These are phyloP conservation scores for Geophilus truncorum DNA, from an alignment of 2,888 invertebrate species.

Conservation along the genomic window DNA sequence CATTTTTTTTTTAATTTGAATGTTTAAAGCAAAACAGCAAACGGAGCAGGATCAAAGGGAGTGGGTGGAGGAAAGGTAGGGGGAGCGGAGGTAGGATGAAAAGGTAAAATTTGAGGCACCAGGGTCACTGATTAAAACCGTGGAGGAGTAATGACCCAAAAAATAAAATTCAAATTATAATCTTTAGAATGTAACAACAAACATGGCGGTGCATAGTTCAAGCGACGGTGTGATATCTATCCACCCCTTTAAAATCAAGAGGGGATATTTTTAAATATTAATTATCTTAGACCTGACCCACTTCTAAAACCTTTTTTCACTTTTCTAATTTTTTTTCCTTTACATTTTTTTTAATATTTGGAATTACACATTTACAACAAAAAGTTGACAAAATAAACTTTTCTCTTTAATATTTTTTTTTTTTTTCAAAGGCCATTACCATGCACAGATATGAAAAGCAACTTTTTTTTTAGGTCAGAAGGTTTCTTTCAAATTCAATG, in stretches of 20 bases:
- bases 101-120: conserved; percentile 7
- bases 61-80: too few species aligned
- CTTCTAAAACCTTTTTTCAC: background rate
- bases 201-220: conserved; percentile 29
- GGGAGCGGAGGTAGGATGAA: conserved; percentile 12
- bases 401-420: background rate
- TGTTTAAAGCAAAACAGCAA: conserved; percentile 4
- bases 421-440: conserved; percentile 2
- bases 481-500: background rate
- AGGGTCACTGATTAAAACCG: conserved; percentile 29
- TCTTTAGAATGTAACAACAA: conserved; percentile 3
- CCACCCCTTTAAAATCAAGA: conserved; percentile 9
- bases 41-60: conserved; percentile 25
- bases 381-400: conserved; percentile 13
- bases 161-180: background rate
- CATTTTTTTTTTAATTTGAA: background rate
- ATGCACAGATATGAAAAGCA: conserved; percentile 25
- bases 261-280: conserved; percentile 11
- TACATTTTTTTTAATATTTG: background rate
- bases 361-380: conserved; percentile 4
- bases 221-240: conserved; percentile 29
- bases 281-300: background rate
- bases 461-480: background rate
- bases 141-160: conserved; percentile 2
- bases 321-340: background rate